A percentile compares a stretch with the other conserved stretches of the same genome.
Conservation (phyloP, 1,140 invertebrate species). For the Drosophila lacteicornis region DNA sequence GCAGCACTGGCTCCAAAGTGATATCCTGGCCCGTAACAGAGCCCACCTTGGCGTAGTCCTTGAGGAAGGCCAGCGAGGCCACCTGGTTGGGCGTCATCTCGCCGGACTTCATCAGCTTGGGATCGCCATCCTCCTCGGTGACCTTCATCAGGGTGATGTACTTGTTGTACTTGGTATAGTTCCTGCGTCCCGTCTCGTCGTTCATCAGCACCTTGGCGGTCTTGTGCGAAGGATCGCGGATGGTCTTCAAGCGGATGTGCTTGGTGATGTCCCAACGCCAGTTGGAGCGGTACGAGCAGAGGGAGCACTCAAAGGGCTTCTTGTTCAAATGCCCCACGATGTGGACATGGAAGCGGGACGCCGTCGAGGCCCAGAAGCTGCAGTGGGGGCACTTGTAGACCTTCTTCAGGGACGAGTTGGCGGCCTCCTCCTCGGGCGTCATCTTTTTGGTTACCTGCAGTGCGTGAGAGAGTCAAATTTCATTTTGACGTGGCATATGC, state of each 20-base stretch:
- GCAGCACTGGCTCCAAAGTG: constrained; percentile 67
- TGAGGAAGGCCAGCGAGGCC: constrained; percentile 79
- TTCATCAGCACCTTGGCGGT: constrained; percentile 94
- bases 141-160: constrained; percentile 91
- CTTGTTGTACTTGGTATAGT: constrained; percentile 96
- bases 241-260: constrained; percentile 95
- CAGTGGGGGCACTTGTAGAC: constrained; percentile 96
- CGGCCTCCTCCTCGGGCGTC: constrained; percentile 83
- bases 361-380: constrained; percentile 94
- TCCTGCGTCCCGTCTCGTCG: constrained; percentile 94
- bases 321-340: constrained; percentile 96
- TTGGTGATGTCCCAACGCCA: constrained; percentile 98
- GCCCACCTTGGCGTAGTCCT: constrained; percentile 72
- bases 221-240: constrained; percentile 91
- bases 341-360: constrained; percentile 96
- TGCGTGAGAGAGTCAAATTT: constrained; percentile 85
- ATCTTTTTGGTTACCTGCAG: constrained; percentile 85
- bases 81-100: constrained; percentile 85
- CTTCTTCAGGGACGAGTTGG: constrained; percentile 86
- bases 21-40: constrained; percentile 66
- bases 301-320: constrained; percentile 97
- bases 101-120: constrained; percentile 84
- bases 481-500: constrained; percentile 80
- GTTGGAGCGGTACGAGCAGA: constrained; percentile 96
- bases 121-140: constrained; percentile 84